Conservation (phyloP, 2,113 vertebrate genomes). For the Platanista minor region DNA sequence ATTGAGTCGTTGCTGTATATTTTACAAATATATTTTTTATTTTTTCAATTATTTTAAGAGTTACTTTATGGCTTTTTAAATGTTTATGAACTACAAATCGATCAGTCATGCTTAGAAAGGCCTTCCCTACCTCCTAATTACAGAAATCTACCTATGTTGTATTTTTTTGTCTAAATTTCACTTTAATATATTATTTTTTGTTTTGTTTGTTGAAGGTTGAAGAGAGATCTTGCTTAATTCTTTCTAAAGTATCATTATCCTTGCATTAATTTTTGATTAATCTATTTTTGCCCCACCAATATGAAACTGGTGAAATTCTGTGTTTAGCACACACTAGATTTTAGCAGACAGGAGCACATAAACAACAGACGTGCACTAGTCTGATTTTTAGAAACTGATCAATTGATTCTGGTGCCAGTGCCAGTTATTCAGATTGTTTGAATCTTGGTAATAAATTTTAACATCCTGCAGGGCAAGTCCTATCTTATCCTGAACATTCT, state of each 20-base stretch:
- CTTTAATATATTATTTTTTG: not conserved
- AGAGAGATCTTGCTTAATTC: not conserved
- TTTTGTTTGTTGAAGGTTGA: not conserved
- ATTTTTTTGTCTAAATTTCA: not conserved
- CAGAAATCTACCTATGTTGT: not conserved
- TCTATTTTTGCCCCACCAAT: too few species aligned
- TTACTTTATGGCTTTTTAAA: not conserved
- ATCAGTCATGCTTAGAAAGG: not conserved
- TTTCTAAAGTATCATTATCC: not conserved
- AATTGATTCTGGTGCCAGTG: not conserved
- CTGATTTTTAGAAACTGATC: not conserved
- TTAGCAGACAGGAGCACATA: not conserved
- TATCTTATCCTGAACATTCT: not conserved
- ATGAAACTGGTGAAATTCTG: too few species aligned
- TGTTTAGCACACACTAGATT: not conserved
- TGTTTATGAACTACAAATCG: not conserved
- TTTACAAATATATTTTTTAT: not conserved
- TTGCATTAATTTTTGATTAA: not conserved
- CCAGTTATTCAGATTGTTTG: not conserved
- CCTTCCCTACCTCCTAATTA: not conserved
- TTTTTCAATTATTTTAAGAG: not conserved
- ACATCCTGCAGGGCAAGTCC: not conserved
- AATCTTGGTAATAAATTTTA: not conserved
- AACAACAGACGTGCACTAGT: accelerated
- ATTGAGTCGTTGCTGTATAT: not conserved